Conservation (phyloP, 2,888 invertebrate species). For the Drosophila pseudotalamancana region DNA sequence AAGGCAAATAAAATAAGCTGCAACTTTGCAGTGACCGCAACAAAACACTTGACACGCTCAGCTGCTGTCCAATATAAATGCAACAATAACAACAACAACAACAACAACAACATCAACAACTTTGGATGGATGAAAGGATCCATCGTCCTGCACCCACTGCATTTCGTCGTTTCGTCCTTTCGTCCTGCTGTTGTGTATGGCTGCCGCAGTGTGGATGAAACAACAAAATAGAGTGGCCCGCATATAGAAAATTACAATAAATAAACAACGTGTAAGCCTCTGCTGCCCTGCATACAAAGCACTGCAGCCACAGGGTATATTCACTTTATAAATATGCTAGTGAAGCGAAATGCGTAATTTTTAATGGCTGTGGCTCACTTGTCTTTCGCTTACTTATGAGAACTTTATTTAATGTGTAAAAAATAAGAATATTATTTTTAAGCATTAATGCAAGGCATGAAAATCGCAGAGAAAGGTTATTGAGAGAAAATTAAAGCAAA, state of each 20-base stretch:
- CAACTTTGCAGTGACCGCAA: conserved; percentile 62
- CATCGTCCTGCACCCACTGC: background rate
- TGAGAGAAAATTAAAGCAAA: too few relatives aligned
- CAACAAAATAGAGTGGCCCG: conserved; percentile 30
- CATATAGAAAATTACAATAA: conserved; percentile 49
- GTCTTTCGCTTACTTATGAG: too few relatives aligned
- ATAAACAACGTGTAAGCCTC: conserved; percentile 55
- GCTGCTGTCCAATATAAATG: conserved; percentile 67
- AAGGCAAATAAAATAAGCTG: conserved; percentile 45
- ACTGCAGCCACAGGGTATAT: background rate
- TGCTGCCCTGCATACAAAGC: background rate
- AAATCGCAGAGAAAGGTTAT: too few relatives aligned
- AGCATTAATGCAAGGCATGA: too few relatives aligned
- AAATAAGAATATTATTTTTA: too few relatives aligned
- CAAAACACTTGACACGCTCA: conserved; percentile 76
- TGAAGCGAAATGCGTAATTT: too few relatives aligned
- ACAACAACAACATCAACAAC: too few relatives aligned
- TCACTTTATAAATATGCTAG: background rate
- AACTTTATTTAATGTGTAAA: too few relatives aligned
- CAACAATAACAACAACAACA: too few relatives aligned
- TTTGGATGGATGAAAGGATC: conserved; percentile 8
- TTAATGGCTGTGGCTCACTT: too few relatives aligned
- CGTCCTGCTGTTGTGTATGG: background rate
- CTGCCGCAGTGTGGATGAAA: conserved; percentile 16
- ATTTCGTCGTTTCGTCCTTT: background rate